Base-by-base conservation (phyloP, 1,140 invertebrate genomes). In the Octopus sinensis region DNA sequence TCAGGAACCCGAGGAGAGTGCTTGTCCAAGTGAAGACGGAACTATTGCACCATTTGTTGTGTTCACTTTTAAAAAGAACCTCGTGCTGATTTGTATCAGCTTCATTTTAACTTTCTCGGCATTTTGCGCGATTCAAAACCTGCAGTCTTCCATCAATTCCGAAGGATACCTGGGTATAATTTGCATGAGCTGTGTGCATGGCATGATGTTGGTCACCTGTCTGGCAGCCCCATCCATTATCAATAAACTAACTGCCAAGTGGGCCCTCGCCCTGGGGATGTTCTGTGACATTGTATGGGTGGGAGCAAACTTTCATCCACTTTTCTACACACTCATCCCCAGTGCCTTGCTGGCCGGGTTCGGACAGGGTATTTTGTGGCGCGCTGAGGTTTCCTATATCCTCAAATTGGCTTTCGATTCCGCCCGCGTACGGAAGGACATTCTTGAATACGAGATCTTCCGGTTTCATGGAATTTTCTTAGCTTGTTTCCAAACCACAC, bases 401-500 rank as follows among this genome's bases (percentile, higher is more conserved):
- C 71, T 89, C n/a, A 89, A 88, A 81, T 84, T 90, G 43, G 89
- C 89, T 4, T 88, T 88, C 73, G 90, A 90, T 82, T 88, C 88
- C 9, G 86, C 89, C 9, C 84, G 84, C 56, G 82, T 86, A 10
- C 85, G 85, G 0, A 85, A 84, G 56, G 87, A 87, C 53, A 83
- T 87, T 30, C 81, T 89, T 23, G 88, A 89, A 54, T 85, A 86
- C 43, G 87, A 90, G 79, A 86, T 89, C 82, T 89, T 89, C 78
- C 84, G 88, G n/a, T 90, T 89, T 79, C 88, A 90, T 81, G 89
- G 89, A 12, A 86, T 90, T 81, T 90, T 90, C 83, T 83, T 90
- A n/a, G 90, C 90, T 12, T 89, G 90, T 80, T 90, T 90, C 82
- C 90, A 90, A 79, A 89, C 90, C 9, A 90, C 90, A n/a, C 90